phyloP scores from a whole-genome alignment of 2,113 vertebrate genomes.

The Sceloporus undulatus region DNA sequence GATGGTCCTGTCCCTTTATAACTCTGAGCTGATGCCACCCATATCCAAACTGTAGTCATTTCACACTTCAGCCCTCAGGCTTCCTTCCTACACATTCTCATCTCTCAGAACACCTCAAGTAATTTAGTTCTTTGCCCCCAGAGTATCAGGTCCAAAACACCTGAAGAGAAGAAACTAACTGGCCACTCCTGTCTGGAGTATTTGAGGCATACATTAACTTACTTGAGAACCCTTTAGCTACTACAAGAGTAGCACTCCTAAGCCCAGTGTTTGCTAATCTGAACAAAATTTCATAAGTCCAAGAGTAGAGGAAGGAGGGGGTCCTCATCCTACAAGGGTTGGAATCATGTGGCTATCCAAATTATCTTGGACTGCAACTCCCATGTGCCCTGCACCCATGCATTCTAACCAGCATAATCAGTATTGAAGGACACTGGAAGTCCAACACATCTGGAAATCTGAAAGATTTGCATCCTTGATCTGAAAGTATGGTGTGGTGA shows the following conservation, averaged over 20 bases:
- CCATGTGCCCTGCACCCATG: no score
- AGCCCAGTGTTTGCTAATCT: slow-evolving; percentile 8
- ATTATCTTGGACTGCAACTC: no score
- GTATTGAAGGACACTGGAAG: no score
- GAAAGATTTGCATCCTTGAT: background rate
- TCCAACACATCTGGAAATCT: no score
- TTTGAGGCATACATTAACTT: slow-evolving; percentile 27
- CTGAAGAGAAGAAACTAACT: background rate
- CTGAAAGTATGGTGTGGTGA: background rate
- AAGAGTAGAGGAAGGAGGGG: background rate
- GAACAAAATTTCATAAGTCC: background rate
- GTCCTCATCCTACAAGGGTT: background rate
- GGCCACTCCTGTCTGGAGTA: slow-evolving; percentile 16
- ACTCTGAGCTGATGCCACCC: background rate
- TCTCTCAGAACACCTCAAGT: background rate
- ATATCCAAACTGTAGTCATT: background rate
- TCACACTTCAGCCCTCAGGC: background rate
- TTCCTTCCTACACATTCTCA: background rate
- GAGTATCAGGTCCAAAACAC: background rate
- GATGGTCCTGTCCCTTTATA: background rate
- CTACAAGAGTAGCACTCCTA: slow-evolving; percentile 8
- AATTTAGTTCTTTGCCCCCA: background rate
- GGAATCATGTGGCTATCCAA: no score
- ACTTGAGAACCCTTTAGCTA: slow-evolving; percentile 25
- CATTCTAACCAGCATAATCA: no score